Evolutionary conservation across 1,140 invertebrate species (phyloP).

Genomic region (Drosophila burlai): DNA sequence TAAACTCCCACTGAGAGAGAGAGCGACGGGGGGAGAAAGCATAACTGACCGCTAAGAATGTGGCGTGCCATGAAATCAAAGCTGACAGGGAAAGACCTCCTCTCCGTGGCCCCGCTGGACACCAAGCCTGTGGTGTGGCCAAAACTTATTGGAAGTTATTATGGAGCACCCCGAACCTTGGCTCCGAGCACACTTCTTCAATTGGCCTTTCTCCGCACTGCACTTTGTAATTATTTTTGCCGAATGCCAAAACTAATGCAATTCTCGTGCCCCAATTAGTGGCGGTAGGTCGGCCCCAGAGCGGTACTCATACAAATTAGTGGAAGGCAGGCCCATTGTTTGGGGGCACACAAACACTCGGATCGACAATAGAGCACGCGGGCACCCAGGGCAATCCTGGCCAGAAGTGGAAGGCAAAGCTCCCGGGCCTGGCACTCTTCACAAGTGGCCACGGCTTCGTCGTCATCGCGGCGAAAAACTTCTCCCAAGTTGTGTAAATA

Average conservation of each 20-base stretch:
- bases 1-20: conserved; percentile 32
- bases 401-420: conserved; percentile 67
- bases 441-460: conserved; percentile 42
- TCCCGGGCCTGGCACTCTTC: conserved; percentile 23
- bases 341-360: conserved; percentile 44
- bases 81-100: conserved; percentile 63
- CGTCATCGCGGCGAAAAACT: conserved; percentile 54
- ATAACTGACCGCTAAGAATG: conserved; percentile 45
- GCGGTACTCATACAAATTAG: conserved; percentile 62
- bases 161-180: conserved; percentile 29
- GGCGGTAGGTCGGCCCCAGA: conserved; percentile 38
- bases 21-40: not conserved
- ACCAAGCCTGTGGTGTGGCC: conserved; percentile 12
- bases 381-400: conserved; percentile 22
- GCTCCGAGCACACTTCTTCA: conserved; percentile 19
- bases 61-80: conserved; percentile 66
- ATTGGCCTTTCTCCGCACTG: conserved; percentile 22
- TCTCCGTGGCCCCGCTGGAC: conserved; percentile 12
- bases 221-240: conserved; percentile 57
- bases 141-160: conserved; percentile 75
- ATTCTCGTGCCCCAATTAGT: conserved; percentile 70
- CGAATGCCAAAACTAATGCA: conserved; percentile 68
- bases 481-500: conserved; percentile 72
- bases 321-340: conserved; percentile 40
- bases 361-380: conserved; percentile 47